Conservation (phyloP, 2,888 invertebrate genomes). For the Andrena hattorfiana region DNA sequence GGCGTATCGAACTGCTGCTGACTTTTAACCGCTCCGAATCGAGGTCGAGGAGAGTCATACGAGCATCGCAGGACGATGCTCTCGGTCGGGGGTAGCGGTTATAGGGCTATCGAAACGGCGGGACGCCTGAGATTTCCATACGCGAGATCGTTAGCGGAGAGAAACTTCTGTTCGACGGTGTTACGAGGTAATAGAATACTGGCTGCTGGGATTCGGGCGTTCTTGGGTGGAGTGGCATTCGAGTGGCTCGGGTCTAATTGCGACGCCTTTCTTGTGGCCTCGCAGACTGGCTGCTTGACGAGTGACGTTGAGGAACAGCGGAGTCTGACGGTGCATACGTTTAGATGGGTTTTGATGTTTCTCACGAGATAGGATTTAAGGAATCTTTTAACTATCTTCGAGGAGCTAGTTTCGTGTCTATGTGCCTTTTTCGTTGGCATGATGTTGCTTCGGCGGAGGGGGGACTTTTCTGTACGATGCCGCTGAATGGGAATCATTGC, state of each 20-base stretch:
- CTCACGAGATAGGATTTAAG: background rate
- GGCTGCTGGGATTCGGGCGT: background rate
- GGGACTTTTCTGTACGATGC: too few relatives aligned
- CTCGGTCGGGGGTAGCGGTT: background rate
- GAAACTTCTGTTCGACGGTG: conserved; percentile 37
- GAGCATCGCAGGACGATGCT: background rate
- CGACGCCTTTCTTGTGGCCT: background rate
- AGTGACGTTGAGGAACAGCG: too few relatives aligned
- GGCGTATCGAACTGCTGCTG: conserved; percentile 49
- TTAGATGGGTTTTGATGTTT: too few relatives aligned
- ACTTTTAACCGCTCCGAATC: conserved; percentile 62
- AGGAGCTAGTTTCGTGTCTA: too few relatives aligned
- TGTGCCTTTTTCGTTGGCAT: too few relatives aligned
- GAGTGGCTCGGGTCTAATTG: conserved; percentile 4
- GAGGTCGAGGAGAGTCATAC: conserved; percentile 30
- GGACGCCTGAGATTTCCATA: conserved; percentile 42
- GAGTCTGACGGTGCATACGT: too few relatives aligned
- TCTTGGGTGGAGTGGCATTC: background rate
- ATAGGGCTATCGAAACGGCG: conserved; percentile 9
- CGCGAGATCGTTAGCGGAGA: conserved; percentile 14
- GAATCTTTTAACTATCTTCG: background rate
- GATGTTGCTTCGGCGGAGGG: too few relatives aligned
- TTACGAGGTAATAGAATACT: conserved; percentile 26
- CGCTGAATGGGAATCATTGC: too few relatives aligned
- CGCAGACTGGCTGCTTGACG: background rate